These are phyloP conservation scores for Stegana nigrithorax DNA, from an alignment of 2,888 invertebrate genomes.

Conservation along the genomic window DNA sequence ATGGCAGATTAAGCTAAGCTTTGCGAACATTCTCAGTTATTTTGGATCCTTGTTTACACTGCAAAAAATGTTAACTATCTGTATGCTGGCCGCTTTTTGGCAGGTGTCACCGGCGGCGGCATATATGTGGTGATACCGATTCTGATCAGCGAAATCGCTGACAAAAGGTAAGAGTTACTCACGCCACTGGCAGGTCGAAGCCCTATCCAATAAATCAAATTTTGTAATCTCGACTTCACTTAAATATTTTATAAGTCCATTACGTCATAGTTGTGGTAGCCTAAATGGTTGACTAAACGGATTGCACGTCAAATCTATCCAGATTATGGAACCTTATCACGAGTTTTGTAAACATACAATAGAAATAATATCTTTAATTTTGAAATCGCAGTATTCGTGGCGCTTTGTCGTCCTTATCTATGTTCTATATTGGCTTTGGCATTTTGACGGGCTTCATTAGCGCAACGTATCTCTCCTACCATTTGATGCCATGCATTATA, in stretches of 20 bases:
- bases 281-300: background rate
- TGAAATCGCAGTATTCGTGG: conserved; percentile 62
- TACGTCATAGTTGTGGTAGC: background rate
- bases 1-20: background rate
- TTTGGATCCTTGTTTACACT: conserved; percentile 59
- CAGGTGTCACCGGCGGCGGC: conserved; percentile 64
- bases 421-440: conserved; percentile 49
- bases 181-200: conserved; percentile 4
- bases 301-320: background rate
- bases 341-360: background rate
- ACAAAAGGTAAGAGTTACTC: conserved; percentile 51
- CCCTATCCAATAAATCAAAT: background rate
- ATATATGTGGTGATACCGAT: conserved; percentile 61
- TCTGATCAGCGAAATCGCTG: conserved; percentile 65
- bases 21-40: conserved; percentile 9
- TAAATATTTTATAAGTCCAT: background rate
- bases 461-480: conserved; percentile 44
- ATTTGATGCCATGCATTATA: conserved; percentile 39
- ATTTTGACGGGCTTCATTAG: conserved; percentile 42
- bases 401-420: conserved; percentile 52
- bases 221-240: background rate
- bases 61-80: conserved; percentile 55
- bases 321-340: background rate
- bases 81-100: conserved; percentile 57
- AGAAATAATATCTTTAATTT: no score